Base-by-base conservation (phyloP, 2,797 vertebrate genomes). In the Scarus forsteni region DNA sequence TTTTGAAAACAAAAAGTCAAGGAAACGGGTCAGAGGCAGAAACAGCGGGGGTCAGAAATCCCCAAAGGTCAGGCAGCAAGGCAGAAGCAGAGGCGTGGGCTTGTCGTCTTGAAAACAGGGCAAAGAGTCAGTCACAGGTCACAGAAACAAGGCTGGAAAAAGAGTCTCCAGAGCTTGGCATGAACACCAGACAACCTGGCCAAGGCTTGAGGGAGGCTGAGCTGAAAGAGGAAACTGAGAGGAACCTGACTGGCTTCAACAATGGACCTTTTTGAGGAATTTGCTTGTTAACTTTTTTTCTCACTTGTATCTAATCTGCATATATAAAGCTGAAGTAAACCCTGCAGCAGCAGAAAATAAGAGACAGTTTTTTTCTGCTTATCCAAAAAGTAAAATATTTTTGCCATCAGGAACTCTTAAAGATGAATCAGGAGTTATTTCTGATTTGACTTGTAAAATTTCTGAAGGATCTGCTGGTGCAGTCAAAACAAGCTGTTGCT, bases 71-170 rank as follows among this genome's bases (percentile, higher is more conserved):
- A 51, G 50, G 11, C 50, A 51, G 27, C 8, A 7, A 51, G 19
- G 50, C 50, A 51, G 11, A 51, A 34, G 11, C 18, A 34, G 5
- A 34, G 50, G 50, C 50, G 1, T 8, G 50, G 27, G 50, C 50
- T 14, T 51, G 50, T 34, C 50, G 27, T 51, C 50, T 34, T 13
- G 50, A 51, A 51, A 51, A 34, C 50, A 51, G 50, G 50, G 50
- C 50, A 51, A 34, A 14, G 12, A 51, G 50, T 51, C 50, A 34
- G 50, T 51, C 50, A 51, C 50, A 51, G 50, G 50, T 51, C 50
- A 51, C 50, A 51, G 50, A 51, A 51, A 51, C 19, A 34, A 11
- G 27, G 27, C 50, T 51, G 19, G 50, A 51, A 34, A 34, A 34
- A 34, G 50, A 34, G 50, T 51, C 50, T 51, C 10, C 11, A 34